Percentiles rank a stretch among this genome's conserved stretches.
phyloP scores from a whole-genome alignment of 2,888 invertebrate species.

The Anorthoa munda region DNA sequence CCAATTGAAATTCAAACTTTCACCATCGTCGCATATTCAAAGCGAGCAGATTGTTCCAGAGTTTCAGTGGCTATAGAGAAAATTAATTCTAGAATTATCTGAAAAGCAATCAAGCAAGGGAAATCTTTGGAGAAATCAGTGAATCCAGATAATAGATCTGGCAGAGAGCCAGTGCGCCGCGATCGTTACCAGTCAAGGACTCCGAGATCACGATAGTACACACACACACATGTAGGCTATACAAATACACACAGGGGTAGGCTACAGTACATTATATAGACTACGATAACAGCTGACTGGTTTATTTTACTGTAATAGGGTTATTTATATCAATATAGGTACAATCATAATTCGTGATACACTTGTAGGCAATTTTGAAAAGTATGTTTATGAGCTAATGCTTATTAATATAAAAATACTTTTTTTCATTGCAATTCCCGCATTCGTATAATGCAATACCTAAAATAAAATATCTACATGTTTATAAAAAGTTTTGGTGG shows the following conservation, averaged over 20 bases:
- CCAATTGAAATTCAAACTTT: constrained; percentile 31
- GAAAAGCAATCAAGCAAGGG: constrained; percentile 47
- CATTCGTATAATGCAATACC: background rate
- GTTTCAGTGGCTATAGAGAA: constrained; percentile 11
- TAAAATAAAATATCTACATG: background rate
- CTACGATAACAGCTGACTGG: constrained; percentile 69
- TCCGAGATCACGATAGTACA: constrained; percentile 72
- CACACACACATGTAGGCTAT: constrained; percentile 37
- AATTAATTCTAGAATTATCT: constrained; percentile 50
- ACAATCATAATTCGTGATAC: background rate
- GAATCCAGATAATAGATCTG: constrained; percentile 75
- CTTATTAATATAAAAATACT: too few relatives aligned
- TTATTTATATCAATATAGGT: constrained; percentile 11
- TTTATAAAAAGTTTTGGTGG: background rate
- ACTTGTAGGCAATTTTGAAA: background rate
- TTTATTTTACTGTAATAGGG: constrained; percentile 58
- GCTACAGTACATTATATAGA: constrained; percentile 48
- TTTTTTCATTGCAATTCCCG: too few relatives aligned
- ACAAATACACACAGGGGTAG: background rate
- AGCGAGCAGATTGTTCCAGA: constrained; percentile 24
- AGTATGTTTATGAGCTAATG: background rate
- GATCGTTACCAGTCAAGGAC: constrained; percentile 80
- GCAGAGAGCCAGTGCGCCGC: constrained; percentile 76
- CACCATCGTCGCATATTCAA: constrained; percentile 11
- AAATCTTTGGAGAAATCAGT: constrained; percentile 67